phyloP scores from a whole-genome alignment of 2,888 invertebrate species.

The Chymomyza amoena region DNA sequence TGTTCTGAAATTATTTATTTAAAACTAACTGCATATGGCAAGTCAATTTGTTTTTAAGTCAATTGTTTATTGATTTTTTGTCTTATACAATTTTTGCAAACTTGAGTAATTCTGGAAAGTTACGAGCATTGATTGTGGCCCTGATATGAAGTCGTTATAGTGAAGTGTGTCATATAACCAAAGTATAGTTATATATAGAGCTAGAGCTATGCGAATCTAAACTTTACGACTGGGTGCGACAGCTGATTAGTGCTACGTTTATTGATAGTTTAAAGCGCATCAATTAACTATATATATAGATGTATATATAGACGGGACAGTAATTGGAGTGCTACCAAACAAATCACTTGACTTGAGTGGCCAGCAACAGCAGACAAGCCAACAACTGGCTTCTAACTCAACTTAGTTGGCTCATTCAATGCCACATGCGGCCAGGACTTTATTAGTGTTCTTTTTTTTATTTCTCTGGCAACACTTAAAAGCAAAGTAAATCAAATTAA shows the following conservation, averaged over 20 bases:
- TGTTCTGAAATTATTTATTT: constrained; percentile 23
- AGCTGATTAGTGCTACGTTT: neutral
- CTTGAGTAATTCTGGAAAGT: neutral
- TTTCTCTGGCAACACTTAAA: constrained; percentile 41
- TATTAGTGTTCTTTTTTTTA: neutral
- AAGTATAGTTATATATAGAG: constrained; percentile 9
- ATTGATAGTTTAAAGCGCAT: neutral
- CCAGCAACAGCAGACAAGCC: constrained; percentile 10
- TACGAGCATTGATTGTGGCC: neutral
- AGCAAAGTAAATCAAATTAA: constrained; percentile 63
- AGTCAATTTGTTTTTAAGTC: neutral
- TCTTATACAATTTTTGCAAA: neutral
- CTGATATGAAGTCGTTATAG: neutral
- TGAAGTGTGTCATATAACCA: neutral
- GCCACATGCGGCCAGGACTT: neutral
- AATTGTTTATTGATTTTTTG: constrained; percentile 30
- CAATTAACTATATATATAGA: neutral
- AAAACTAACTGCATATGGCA: neutral
- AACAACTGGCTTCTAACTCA: neutral
- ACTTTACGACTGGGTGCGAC: neutral
- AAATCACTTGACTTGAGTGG: constrained; percentile 67
- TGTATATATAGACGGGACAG: neutral
- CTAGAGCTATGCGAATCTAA: neutral
- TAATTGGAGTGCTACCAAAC: constrained; percentile 27
- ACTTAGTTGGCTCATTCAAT: neutral